Evolutionary conservation across 1,140 invertebrate genomes (phyloP).

Genomic region (Pachypeltis micranthus): DNA sequence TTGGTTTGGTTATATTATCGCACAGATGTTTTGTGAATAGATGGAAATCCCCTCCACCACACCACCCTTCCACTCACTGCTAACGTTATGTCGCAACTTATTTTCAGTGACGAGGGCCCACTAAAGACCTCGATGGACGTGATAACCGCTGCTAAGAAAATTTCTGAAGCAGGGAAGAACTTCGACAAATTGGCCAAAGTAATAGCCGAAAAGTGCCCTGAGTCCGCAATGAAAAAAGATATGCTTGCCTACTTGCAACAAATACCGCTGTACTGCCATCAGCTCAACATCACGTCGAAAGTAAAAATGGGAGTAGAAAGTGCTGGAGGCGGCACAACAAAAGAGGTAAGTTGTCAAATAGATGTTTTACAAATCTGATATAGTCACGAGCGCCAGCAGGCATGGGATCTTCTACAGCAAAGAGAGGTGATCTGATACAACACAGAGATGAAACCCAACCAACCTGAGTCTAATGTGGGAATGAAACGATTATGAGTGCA

Average conservation of each 20-base stretch:
- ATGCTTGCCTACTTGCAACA: slow-evolving; percentile 89
- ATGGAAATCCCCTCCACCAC: too few species aligned
- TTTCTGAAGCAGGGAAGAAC: slow-evolving; percentile 94
- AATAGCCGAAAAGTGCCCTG: slow-evolving; percentile 94
- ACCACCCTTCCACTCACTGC: too few species aligned
- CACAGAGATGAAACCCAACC: too few species aligned
- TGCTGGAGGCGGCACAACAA: slow-evolving; percentile 87
- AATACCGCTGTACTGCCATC: slow-evolving; percentile 95
- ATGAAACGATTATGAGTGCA: too few species aligned
- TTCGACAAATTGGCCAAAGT: slow-evolving; percentile 89
- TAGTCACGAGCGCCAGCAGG: neutral
- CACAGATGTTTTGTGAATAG: too few species aligned
- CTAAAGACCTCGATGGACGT: slow-evolving; percentile 99
- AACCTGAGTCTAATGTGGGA: too few species aligned
- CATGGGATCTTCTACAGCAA: neutral
- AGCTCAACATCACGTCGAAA: slow-evolving; percentile 98
- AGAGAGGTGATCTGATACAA: too few species aligned
- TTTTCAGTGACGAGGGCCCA: slow-evolving; percentile 79
- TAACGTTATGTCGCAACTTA: neutral
- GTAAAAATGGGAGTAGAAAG: slow-evolving; percentile 99
- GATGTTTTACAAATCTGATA: too few species aligned
- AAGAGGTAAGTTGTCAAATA: too few species aligned
- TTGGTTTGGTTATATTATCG: too few species aligned
- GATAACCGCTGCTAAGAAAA: slow-evolving; percentile 98
- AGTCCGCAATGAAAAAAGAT: slow-evolving; percentile 93